Evolutionary conservation across 2,797 vertebrate species (phyloP).

Genomic region (Protonibea diacanthus): DNA sequence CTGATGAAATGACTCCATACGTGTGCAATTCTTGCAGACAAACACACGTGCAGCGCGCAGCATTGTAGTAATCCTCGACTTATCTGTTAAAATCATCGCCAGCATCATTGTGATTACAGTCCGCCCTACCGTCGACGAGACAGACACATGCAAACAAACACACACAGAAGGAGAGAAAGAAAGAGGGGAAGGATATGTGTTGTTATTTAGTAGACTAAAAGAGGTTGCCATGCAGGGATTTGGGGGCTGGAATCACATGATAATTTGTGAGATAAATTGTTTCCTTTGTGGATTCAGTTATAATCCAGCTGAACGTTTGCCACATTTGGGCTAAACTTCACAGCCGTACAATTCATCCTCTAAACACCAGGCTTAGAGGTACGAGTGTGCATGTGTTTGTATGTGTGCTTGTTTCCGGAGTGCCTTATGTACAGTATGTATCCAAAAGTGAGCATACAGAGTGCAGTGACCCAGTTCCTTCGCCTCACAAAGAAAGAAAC

Average conservation of each 20-base stretch:
- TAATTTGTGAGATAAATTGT: slow-evolving; percentile 77
- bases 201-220: slow-evolving; percentile 44
- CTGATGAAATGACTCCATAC: slow-evolving; percentile 20
- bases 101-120: slow-evolving; percentile 38
- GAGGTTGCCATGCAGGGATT: slow-evolving; percentile 68
- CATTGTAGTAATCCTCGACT: slow-evolving; percentile 28
- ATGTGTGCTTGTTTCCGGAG: slow-evolving; percentile 48
- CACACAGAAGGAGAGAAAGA: slow-evolving; percentile 3
- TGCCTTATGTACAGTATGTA: slow-evolving; percentile 48
- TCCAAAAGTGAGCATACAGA: slow-evolving; percentile 44
- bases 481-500: slow-evolving; percentile 62
- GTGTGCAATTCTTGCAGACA: slow-evolving; percentile 9
- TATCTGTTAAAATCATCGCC: slow-evolving; percentile 42
- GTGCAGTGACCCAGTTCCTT: slow-evolving; percentile 73
- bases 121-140: slow-evolving; percentile 13
- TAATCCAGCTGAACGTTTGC: slow-evolving; percentile 74
- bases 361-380: slow-evolving; percentile 63
- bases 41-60: slow-evolving; percentile 12
- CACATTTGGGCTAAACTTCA: slow-evolving; percentile 68
- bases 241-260: slow-evolving; percentile 65
- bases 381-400: slow-evolving; percentile 48
- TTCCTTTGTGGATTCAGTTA: slow-evolving; percentile 73
- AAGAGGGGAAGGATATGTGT: slow-evolving; percentile 31
- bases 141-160: slow-evolving; percentile 9
- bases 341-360: slow-evolving; percentile 57